A percentile compares a stretch with the other conserved stretches of the same genome.
Conservation (phyloP, 2,113 vertebrate genomes). For the Oceanodroma tethys region DNA sequence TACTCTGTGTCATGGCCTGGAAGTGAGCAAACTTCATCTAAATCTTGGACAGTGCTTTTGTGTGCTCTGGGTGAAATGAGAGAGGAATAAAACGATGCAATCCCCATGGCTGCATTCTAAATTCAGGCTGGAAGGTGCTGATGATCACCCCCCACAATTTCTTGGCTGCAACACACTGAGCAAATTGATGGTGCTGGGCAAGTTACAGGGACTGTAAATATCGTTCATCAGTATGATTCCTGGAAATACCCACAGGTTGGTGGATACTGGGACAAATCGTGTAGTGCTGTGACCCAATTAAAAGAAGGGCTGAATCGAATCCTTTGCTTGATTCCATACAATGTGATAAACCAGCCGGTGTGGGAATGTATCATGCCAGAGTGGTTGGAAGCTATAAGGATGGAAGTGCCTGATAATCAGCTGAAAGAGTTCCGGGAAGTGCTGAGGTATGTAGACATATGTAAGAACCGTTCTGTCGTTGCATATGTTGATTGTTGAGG, state of each 20-base stretch:
- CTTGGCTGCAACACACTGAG: neutral
- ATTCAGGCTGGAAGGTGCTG: neutral
- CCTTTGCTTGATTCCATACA: conserved; percentile 97
- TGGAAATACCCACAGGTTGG: conserved; percentile 83
- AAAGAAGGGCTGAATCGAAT: conserved; percentile 97
- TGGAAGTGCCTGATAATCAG: conserved; percentile 92
- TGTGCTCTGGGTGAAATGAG: neutral
- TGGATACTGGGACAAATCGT: conserved; percentile 98
- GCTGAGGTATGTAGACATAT: conserved; percentile 82
- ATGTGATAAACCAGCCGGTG: conserved; percentile 93
- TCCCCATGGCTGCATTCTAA: neutral
- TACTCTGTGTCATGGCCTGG: neutral
- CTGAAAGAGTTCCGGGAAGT: conserved; percentile 97
- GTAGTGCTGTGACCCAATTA: conserved; percentile 92
- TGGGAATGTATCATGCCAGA: conserved; percentile 99
- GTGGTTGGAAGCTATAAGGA: conserved; percentile 95
- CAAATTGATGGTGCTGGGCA: neutral
- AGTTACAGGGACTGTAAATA: neutral
- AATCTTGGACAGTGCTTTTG: neutral
- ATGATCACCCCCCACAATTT: neutral
- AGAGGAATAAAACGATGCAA: neutral
- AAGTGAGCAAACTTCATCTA: neutral
- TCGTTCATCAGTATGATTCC: neutral
- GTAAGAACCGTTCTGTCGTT: neutral
- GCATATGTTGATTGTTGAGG: neutral